Percentiles rank a stretch among this genome's conserved stretches.
Conservation (phyloP, 2,113 vertebrate genomes). For the Rana temporaria region DNA sequence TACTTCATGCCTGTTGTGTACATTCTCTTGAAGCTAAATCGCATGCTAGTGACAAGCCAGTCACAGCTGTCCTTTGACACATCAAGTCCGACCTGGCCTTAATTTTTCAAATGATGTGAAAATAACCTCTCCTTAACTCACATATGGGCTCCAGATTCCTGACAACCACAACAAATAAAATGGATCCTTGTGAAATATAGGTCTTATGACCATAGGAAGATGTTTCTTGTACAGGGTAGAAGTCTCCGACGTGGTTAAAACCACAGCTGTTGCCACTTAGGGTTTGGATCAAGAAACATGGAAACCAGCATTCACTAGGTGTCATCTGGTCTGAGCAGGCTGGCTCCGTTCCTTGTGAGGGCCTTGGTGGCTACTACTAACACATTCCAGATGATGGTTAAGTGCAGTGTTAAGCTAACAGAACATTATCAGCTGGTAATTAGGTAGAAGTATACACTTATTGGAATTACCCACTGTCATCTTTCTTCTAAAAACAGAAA, state of each 20-base stretch:
- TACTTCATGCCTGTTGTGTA: not conserved
- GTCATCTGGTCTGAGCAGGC: conserved; percentile 35
- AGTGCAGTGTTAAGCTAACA: conserved; percentile 46
- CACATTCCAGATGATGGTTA: conserved; percentile 41
- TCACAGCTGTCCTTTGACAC: conserved; percentile 16
- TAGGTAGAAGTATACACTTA: conserved; percentile 21
- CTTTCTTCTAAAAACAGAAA: not conserved
- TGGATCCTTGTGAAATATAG: conserved; percentile 71
- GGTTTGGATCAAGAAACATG: conserved; percentile 16
- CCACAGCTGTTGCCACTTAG: conserved; percentile 46
- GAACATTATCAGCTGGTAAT: conserved; percentile 34
- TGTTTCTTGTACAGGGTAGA: conserved; percentile 54
- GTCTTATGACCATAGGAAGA: conserved; percentile 67
- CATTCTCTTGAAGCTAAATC: not conserved
- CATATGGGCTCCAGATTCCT: conserved; percentile 77
- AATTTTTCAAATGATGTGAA: conserved; percentile 68
- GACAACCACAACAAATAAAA: conserved; percentile 72
- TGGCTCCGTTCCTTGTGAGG: conserved; percentile 2
- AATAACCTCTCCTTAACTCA: conserved; percentile 72
- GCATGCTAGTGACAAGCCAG: not conserved
- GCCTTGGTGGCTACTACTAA: conserved; percentile 22
- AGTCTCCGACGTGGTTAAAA: conserved; percentile 54
- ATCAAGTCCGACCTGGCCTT: conserved; percentile 12
- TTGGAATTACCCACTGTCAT: conserved; percentile 22
- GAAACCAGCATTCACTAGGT: conserved; percentile 30